These are phyloP conservation scores for Microplitis deprimator DNA, from an alignment of 2,888 invertebrate species.

Conservation along the genomic window DNA sequence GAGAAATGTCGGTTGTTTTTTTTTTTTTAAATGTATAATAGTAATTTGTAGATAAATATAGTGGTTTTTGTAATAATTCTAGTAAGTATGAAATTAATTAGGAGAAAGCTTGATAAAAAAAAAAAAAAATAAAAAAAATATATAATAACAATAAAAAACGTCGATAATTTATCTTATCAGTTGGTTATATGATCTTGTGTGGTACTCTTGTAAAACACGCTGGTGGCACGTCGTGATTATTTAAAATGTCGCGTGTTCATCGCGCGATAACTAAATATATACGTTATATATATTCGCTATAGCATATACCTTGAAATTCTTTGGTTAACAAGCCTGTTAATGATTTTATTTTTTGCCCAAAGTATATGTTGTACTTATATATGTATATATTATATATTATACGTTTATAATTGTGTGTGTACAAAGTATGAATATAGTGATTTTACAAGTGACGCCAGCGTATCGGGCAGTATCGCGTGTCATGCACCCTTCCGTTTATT, in stretches of 20 bases:
- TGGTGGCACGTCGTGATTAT: constrained; percentile 19
- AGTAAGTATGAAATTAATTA: neutral
- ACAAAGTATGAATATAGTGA: constrained; percentile 8
- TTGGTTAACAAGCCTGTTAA: constrained; percentile 17
- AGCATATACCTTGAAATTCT: neutral
- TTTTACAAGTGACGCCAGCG: neutral
- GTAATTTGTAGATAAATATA: neutral
- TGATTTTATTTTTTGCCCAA: constrained; percentile 19
- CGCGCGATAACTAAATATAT: constrained; percentile 12
- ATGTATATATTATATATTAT: neutral
- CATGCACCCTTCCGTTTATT: constrained; percentile 40
- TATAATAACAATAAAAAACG: neutral
- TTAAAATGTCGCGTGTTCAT: constrained; percentile 18
- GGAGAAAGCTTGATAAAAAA: neutral
- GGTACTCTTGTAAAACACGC: constrained; percentile 11
- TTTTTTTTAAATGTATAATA: neutral
- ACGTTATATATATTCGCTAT: neutral
- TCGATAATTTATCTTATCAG: constrained; percentile 5
- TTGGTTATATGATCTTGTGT: neutral
- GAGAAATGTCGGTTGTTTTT: neutral
- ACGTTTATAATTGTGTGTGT: neutral
- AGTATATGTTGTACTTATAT: neutral
- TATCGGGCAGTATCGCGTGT: constrained; percentile 25
- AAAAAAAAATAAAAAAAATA: neutral
- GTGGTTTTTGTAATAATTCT: neutral